Conservation (phyloP, 2,888 invertebrate genomes). For the Caenorhabditis afra region DNA sequence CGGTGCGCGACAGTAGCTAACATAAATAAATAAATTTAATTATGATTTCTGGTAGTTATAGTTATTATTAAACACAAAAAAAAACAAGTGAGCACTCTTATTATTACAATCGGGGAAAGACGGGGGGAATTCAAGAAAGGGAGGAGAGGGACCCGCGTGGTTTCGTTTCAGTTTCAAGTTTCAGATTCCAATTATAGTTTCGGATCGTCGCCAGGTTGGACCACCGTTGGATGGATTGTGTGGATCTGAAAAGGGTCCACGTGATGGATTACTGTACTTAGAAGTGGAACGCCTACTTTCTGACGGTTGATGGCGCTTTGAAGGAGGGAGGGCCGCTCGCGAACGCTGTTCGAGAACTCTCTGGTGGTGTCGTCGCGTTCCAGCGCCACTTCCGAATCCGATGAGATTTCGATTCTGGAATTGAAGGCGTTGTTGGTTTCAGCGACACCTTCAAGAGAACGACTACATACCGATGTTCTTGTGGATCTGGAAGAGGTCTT, state of each 20-base stretch:
- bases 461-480: slow-evolving; percentile 63
- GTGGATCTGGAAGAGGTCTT: slow-evolving; percentile 73
- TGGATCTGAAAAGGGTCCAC: slow-evolving; percentile 6
- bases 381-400: slow-evolving; percentile 13
- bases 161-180: too few species aligned
- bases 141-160: too few species aligned
- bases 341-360: slow-evolving; percentile 66
- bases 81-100: too few species aligned
- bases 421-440: neutral
- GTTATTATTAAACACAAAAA: too few species aligned
- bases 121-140: too few species aligned
- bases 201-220: slow-evolving; percentile 12
- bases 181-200: slow-evolving; percentile 12
- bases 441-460: neutral
- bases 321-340: slow-evolving; percentile 37
- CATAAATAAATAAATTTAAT: too few species aligned
- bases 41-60: too few species aligned
- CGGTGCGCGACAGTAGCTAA: too few species aligned
- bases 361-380: slow-evolving; percentile 57
- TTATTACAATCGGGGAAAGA: too few species aligned
- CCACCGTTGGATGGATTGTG: slow-evolving; percentile 7
- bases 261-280: neutral
- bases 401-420: slow-evolving; percentile 50
- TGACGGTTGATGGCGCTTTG: neutral
- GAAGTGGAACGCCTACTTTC: neutral